Percentiles rank a stretch among this genome's conserved stretches.
phyloP scores from a whole-genome alignment of 2,888 invertebrate genomes.

The Phrixothrix hirtus region DNA sequence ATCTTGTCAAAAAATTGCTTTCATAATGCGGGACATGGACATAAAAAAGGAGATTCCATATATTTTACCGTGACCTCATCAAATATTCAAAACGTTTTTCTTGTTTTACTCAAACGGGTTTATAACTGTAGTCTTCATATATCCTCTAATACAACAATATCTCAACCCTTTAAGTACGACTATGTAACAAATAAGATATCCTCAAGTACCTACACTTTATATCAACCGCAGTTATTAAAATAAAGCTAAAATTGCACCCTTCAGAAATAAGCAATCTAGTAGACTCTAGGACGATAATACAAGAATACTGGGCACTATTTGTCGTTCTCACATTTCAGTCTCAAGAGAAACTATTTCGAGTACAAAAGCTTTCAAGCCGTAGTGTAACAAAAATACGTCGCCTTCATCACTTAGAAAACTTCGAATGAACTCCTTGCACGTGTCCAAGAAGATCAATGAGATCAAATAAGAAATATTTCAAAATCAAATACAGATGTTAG shows the following conservation, averaged over 20 bases:
- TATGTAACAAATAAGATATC: no score
- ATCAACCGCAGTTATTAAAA: no score
- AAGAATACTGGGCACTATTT: conserved; percentile 4
- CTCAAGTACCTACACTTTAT: no score
- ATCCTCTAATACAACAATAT: conserved; percentile 11
- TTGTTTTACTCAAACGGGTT: conserved; percentile 19
- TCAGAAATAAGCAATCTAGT: conserved; percentile 9
- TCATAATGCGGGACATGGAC: conserved; percentile 16
- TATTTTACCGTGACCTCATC: conserved; percentile 14
- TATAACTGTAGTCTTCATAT: conserved; percentile 14
- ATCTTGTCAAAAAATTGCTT: conserved; percentile 21
- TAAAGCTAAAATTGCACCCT: no score
- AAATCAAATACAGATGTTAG: conserved; percentile 34
- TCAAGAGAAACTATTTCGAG: conserved; percentile 19
- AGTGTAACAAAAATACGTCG: conserved; percentile 19
- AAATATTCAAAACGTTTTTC: conserved; percentile 16
- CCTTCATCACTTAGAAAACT: conserved; percentile 11
- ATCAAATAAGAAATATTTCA: conserved; percentile 31
- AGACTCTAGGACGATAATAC: no score
- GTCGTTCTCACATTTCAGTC: conserved; percentile 12
- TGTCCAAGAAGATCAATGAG: conserved; percentile 33
- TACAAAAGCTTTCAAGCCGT: conserved; percentile 21
- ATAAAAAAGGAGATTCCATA: conserved; percentile 13
- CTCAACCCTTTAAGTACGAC: no score
- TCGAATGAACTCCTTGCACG: conserved; percentile 24